Evolutionary conservation across 2,888 invertebrate species (phyloP).

Genomic region (Melieria omissa): DNA sequence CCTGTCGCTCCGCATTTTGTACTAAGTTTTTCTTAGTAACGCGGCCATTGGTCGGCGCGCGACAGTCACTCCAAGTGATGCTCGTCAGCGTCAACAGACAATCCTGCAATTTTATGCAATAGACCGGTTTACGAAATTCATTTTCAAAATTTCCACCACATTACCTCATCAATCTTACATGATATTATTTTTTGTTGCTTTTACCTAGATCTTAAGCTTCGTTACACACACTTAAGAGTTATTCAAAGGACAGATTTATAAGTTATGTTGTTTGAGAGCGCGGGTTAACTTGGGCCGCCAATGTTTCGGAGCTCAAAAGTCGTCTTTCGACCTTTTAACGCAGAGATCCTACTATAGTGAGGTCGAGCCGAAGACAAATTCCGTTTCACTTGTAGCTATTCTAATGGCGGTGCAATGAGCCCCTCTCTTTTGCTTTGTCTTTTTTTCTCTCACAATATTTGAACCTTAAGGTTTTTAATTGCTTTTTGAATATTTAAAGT

Average conservation of each 20-base stretch:
- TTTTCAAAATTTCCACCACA: conserved; percentile 63
- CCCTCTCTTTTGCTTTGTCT: no score
- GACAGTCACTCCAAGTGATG: neutral
- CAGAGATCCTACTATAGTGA: no score
- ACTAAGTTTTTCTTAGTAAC: neutral
- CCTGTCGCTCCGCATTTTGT: neutral
- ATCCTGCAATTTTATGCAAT: conserved; percentile 67
- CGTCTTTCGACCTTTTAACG: no score
- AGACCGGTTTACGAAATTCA: conserved; percentile 67
- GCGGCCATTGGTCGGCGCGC: conserved; percentile 18
- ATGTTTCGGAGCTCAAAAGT: no score
- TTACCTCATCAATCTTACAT: conserved; percentile 47
- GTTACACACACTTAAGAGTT: conserved; percentile 37
- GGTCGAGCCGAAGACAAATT: no score
- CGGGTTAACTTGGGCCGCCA: no score
- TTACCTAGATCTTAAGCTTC: conserved; percentile 46
- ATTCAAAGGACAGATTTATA: conserved; percentile 14
- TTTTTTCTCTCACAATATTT: no score
- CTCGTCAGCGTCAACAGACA: conserved; percentile 27
- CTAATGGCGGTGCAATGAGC: no score
- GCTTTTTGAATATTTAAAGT: conserved; percentile 61
- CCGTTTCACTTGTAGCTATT: no score
- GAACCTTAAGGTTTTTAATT: no score
- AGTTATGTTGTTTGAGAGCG: no score
- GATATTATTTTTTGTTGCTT: conserved; percentile 38